Base-by-base conservation (phyloP, 2,113 vertebrate species). In the Penelope pileata region DNA sequence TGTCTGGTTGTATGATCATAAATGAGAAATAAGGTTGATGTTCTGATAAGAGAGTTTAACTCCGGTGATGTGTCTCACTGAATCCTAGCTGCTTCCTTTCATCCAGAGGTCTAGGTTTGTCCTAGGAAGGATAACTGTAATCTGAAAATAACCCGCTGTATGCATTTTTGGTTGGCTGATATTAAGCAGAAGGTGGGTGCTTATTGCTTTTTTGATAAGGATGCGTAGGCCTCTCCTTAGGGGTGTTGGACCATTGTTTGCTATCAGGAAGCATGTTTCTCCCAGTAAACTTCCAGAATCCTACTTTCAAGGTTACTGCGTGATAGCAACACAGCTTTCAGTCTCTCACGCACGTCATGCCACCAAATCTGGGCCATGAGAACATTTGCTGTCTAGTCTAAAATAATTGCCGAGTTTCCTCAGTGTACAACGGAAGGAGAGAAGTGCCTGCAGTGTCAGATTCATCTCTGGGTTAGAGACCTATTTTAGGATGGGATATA, bases 401-500 rank as follows among this genome's bases (percentile, higher is more conserved):
- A 79, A 87, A 4, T 5, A 51, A 79, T 50, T 0, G 0, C 10
- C 32, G 50, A 54, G 7, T 59, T 94, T 26, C 51, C 47, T 68
- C 66, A 24, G 22, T 26, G 6, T 19, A 21, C 24, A 56, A 67
- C 1, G n/a, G 87, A 73, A 91, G 51, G 9, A 36, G 74, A 91
- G 87, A 90, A 95, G 70, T 69, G 84, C 18, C 77, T 92, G 77
- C 74, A 91, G 70, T 21, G 4, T 40, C 58, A 90, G 68, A 79
- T 53, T 77, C 15, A 50, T 85, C 63, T 80, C 72, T 67, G 85
- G 2, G 0, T 50, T 50, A 50, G 24, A 90, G 75, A 80, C 45
- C 72, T 94, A 94, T 94, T 96, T 95, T 93, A 24, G 86, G 95
- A 81, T 38, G 64, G 72, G 79, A 34, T 93, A 34, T 53, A 77